Base-by-base conservation (phyloP, 2,113 vertebrate species). In the Brachyistius frenatus region DNA sequence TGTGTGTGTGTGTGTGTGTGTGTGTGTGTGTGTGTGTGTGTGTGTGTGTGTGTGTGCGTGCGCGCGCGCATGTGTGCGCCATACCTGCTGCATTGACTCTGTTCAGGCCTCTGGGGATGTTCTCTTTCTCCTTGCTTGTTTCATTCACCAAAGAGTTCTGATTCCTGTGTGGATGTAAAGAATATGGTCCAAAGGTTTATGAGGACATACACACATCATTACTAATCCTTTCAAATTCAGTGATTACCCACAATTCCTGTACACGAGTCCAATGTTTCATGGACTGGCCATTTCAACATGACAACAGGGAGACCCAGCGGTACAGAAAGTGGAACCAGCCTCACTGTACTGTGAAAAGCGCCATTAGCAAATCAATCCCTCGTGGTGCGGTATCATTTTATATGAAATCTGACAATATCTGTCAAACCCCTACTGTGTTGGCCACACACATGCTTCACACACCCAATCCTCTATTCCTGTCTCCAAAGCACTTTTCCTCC, bases 81-180 rank as follows among this genome's bases (percentile, higher is more conserved):
- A 32, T 89, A 95, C 95, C 95, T 93, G 92, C 94, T 84, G 85
- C 65, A 61, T 95, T 95, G 81, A 95, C 91, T 92, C 83, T 92
- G 82, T 91, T 80, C 47, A 94, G 83, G 32, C 93, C 94, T 84
- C 79, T 92, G 7, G 88, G 92, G 82, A 84, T 8, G 69, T 73
- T 90, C 77, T 91, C 90, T 66, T 83, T 87, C 61, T 73, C 86
- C 1, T 3, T 41, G 58, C 56, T 85, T 23, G 76, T 84, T 58
- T 76, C 83, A 64, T 57, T 82, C 73, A 33, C 73, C 57, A 72
- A 49, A 49, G 78, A 57, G 74, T 76, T 81, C 73, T 73, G 58
- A 64, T 69, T 73, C 85, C 90, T 94, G 85, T 10, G 54, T 33
- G 30, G 63, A 78, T 69, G 86, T 56, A 92, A 81, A 54, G 33